Conservation (phyloP, 2,113 vertebrate species). For the Stictonetta naevosa region DNA sequence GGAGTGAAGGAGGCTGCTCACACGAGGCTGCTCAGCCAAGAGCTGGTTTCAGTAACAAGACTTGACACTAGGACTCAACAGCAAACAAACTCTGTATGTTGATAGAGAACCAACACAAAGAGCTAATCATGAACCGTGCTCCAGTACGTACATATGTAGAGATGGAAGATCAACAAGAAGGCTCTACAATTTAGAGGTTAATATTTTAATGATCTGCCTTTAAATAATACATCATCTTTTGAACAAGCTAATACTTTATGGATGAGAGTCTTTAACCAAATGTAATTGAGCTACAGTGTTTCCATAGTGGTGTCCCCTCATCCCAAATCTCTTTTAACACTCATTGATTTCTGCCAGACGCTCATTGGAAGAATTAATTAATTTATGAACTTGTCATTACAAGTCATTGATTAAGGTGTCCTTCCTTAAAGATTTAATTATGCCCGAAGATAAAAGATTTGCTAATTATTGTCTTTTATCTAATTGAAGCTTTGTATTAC, state of each 20-base stretch:
- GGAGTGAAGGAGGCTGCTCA: background rate
- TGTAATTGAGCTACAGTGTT: slow-evolving; percentile 69
- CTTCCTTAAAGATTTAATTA: slow-evolving; percentile 95
- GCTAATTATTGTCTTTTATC: slow-evolving; percentile 98
- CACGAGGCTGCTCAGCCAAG: background rate
- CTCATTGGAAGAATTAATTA: slow-evolving; percentile 94
- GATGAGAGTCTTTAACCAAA: slow-evolving; percentile 72
- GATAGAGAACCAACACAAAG: background rate
- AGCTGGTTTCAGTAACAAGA: background rate
- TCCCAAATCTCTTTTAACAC: slow-evolving; percentile 85
- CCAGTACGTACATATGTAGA: background rate
- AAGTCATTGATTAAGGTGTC: slow-evolving; percentile 93
- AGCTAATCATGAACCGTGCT: background rate
- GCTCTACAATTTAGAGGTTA: slow-evolving; percentile 46
- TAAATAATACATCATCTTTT: slow-evolving; percentile 74
- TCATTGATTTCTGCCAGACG: slow-evolving; percentile 87
- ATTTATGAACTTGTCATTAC: slow-evolving; percentile 99
- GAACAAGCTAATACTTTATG: slow-evolving; percentile 74
- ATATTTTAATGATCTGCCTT: slow-evolving; percentile 67
- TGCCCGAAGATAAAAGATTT: slow-evolving; percentile 97
- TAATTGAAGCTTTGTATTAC: slow-evolving; percentile 94
- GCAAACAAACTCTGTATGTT: background rate
- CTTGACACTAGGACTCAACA: background rate
- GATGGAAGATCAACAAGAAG: background rate
- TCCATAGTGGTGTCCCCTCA: slow-evolving; percentile 63